Conservation (phyloP, 2,888 invertebrate species). For the Brachycybe producta region DNA sequence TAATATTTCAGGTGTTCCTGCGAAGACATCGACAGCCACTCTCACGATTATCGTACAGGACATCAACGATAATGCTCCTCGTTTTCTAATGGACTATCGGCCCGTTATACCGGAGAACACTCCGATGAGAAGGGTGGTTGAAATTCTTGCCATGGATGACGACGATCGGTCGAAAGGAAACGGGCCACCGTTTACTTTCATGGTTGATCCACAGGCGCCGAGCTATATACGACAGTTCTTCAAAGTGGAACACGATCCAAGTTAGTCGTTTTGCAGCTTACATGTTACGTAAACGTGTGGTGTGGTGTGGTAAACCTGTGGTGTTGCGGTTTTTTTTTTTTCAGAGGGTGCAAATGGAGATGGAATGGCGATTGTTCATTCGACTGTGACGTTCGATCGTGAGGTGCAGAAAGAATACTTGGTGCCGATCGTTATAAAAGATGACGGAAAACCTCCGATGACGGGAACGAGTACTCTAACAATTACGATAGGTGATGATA, state of each 20-base stretch:
- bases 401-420: constrained; percentile 92
- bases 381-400: constrained; percentile 80
- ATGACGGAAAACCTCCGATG: constrained; percentile 92
- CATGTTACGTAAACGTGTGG: background rate
- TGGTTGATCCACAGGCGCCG: constrained; percentile 83
- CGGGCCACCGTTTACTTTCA: constrained; percentile 91
- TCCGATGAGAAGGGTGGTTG: constrained; percentile 78
- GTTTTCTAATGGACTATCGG: constrained; percentile 72
- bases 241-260: constrained; percentile 92
- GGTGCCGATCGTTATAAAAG: constrained; percentile 93
- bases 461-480: constrained; percentile 91
- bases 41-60: constrained; percentile 88
- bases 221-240: constrained; percentile 87
- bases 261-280: constrained; percentile 45
- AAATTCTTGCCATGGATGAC: constrained; percentile 84
- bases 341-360: constrained; percentile 90
- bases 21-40: constrained; percentile 85
- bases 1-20: constrained; percentile 49
- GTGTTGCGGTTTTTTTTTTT: constrained; percentile 24
- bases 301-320: background rate
- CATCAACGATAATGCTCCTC: constrained; percentile 88
- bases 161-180: constrained; percentile 88
- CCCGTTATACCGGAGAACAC: constrained; percentile 88
- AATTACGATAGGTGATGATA: constrained; percentile 92
- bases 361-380: constrained; percentile 94